Percentiles rank a stretch among this genome's conserved stretches.
Conservation (phyloP, 2,113 vertebrate species). For the Dipodomys stephensi region DNA sequence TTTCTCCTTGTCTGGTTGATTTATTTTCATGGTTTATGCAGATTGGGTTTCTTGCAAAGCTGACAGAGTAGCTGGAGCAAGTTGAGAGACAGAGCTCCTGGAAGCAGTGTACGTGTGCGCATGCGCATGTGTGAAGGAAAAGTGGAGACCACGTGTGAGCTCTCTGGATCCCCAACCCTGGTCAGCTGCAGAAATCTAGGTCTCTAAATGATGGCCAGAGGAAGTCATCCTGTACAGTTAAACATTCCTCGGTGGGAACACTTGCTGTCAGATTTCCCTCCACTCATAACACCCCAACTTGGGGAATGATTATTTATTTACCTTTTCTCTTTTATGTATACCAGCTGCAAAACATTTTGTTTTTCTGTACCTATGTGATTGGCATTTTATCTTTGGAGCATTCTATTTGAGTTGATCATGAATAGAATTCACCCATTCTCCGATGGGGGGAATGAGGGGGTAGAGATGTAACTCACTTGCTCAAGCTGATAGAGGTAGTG, state of each 20-base stretch:
- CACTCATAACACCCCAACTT: conserved; percentile 71
- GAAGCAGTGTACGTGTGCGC: neutral
- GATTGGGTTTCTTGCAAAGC: conserved; percentile 42
- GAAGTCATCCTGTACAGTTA: accelerated
- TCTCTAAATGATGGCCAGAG: neutral
- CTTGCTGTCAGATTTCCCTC: conserved; percentile 87
- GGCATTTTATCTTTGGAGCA: neutral
- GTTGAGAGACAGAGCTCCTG: neutral
- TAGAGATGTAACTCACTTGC: too few species aligned
- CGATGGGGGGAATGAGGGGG: neutral
- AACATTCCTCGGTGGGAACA: conserved; percentile 45
- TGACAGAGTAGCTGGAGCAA: neutral
- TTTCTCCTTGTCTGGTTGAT: conserved; percentile 31
- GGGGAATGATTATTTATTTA: neutral
- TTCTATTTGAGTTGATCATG: neutral
- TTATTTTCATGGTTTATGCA: conserved; percentile 66
- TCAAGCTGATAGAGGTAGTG: neutral
- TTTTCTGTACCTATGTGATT: accelerated
- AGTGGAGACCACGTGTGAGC: neutral
- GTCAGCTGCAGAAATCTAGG: neutral
- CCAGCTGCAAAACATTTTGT: neutral
- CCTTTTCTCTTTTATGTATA: neutral
- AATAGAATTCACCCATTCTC: neutral
- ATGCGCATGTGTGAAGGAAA: neutral
- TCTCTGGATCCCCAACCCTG: neutral